Evolutionary conservation across 2,113 vertebrate species (phyloP).

Genomic region (Bettongia penicillata): DNA sequence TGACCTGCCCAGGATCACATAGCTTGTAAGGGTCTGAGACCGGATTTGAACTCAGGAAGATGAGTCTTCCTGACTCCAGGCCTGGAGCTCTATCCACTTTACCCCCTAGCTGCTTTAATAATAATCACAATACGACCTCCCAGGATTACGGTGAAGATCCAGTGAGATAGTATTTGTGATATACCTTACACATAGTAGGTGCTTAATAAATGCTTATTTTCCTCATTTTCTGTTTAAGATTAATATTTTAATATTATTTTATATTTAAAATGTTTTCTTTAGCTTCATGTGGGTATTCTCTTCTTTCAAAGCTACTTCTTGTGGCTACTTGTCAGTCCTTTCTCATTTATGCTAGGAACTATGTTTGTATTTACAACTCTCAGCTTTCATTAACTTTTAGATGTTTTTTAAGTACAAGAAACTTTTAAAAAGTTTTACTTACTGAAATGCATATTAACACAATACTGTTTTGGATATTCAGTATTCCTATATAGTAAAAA

Average conservation of each 20-base stretch:
- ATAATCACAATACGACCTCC: neutral
- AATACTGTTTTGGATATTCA: accelerated
- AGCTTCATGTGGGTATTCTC: neutral
- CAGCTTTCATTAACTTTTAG: neutral
- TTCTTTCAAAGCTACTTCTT: neutral
- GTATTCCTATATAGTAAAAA: accelerated
- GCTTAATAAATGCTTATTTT: neutral
- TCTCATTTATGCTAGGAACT: neutral
- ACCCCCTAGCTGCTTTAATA: neutral
- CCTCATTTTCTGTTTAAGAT: neutral
- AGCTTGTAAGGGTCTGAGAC: neutral
- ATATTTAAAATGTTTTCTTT: neutral
- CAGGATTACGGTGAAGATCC: neutral
- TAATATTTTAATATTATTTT: no score
- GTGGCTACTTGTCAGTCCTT: neutral
- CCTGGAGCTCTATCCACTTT: neutral
- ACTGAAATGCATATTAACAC: accelerated
- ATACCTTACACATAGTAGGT: neutral
- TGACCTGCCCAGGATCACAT: neutral
- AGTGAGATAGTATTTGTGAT: neutral
- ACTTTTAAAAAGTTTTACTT: neutral
- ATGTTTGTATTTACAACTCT: neutral
- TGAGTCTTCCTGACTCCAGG: neutral
- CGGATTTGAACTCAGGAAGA: no score
- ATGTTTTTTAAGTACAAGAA: neutral